Percentiles rank a stretch among this genome's conserved stretches.
phyloP scores from a whole-genome alignment of 2,113 vertebrate species.

The Apaloderma vittatum region DNA sequence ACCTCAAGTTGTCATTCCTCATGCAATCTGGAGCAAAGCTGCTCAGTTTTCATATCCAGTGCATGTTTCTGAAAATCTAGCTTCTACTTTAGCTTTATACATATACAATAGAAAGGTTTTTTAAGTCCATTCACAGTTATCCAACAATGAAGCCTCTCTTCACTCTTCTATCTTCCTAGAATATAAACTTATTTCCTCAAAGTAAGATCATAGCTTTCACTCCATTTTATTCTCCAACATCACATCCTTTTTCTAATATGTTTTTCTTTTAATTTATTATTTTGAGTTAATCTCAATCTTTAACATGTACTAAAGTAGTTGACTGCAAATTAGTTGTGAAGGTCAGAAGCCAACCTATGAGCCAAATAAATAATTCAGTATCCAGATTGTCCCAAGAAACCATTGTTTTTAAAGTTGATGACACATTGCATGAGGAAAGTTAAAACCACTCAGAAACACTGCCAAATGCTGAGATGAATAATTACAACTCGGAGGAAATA shows the following conservation, averaged over 20 bases:
- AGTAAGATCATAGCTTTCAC: not conserved
- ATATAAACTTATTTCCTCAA: not conserved
- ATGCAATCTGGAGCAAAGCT: not conserved
- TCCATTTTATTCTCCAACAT: not conserved
- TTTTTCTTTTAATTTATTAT: not conserved
- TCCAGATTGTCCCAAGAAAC: not conserved
- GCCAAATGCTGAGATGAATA: slow-evolving; percentile 36
- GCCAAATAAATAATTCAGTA: not conserved
- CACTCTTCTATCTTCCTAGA: not conserved
- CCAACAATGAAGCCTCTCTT: not conserved
- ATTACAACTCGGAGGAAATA: slow-evolving; percentile 31
- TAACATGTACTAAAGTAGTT: not conserved
- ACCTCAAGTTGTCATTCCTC: not conserved
- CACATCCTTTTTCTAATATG: not conserved
- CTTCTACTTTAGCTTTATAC: not conserved
- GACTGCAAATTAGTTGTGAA: not conserved
- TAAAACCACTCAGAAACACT: not conserved
- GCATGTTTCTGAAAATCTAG: not conserved
- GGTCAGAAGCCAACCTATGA: not conserved
- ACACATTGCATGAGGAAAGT: not conserved
- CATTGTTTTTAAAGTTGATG: not conserved
- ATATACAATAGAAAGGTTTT: not conserved
- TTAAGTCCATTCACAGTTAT: not conserved
- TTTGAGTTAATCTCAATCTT: not conserved
- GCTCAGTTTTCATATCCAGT: not conserved